phyloP scores from a whole-genome alignment of 2,113 vertebrate genomes.

The Pimephales promelas region DNA sequence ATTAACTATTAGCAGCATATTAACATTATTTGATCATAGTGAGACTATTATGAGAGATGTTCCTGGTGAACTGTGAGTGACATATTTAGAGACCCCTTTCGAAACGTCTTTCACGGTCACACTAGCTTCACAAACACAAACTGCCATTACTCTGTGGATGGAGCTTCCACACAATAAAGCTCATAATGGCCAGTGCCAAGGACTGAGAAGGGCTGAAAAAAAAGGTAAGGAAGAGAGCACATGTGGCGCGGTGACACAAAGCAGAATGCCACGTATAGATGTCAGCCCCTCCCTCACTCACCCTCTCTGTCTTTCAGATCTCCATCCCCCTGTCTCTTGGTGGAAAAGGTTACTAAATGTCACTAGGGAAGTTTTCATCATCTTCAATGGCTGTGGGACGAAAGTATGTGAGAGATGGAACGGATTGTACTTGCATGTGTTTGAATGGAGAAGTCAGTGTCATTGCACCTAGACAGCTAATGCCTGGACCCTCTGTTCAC shows the following conservation, averaged over 20 bases:
- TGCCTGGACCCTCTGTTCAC: background rate
- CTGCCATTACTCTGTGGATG: conserved; percentile 40
- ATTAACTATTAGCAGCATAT: background rate
- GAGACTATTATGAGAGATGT: background rate
- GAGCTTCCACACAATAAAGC: conserved; percentile 34
- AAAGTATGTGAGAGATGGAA: conserved; percentile 42
- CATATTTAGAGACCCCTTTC: background rate
- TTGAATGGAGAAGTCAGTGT: conserved; percentile 11
- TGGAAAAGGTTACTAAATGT: conserved; percentile 86
- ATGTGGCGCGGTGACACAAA: conserved; percentile 66
- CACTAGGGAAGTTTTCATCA: conserved; percentile 80
- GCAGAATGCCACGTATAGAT: conserved; percentile 63
- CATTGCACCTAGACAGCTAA: conserved; percentile 25
- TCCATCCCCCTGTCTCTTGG: conserved; percentile 64
- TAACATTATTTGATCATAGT: background rate
- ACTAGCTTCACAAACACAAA: conserved; percentile 25
- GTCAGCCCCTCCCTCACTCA: conserved; percentile 38
- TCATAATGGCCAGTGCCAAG: conserved; percentile 28
- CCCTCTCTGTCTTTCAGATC: conserved; percentile 62
- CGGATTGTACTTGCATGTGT: conserved; percentile 26
- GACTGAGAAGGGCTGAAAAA: conserved; percentile 26
- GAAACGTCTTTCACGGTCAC: background rate
- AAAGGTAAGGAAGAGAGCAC: conserved; percentile 51
- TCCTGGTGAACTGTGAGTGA: background rate
- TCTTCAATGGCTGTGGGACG: conserved; percentile 75